These are phyloP conservation scores for Oligia strigilis DNA, from an alignment of 2,888 invertebrate genomes.

Conservation along the genomic window DNA sequence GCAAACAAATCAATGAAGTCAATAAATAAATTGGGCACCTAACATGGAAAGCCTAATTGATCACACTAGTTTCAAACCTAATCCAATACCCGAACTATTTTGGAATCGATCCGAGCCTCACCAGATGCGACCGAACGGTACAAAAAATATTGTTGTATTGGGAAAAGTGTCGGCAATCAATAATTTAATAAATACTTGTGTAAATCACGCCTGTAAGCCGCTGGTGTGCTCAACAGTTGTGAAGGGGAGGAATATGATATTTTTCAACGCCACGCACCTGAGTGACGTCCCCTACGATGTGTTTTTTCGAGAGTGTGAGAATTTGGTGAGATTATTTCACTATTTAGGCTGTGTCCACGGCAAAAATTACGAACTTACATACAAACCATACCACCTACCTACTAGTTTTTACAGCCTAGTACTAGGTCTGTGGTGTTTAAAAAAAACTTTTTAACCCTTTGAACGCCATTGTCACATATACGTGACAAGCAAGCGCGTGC, in stretches of 20 bases:
- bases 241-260: conserved; percentile 62
- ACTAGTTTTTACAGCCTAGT: no score
- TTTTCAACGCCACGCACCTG: conserved; percentile 66
- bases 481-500: no score
- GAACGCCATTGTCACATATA: no score
- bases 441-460: no score
- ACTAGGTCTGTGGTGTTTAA: no score
- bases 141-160: conserved; percentile 38
- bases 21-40: background rate
- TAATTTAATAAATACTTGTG: conserved; percentile 59
- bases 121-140: conserved; percentile 15
- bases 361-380: no score
- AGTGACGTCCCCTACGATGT: conserved; percentile 39
- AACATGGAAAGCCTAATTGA: background rate
- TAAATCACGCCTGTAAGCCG: conserved; percentile 53
- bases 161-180: conserved; percentile 46
- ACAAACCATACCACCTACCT: no score
- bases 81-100: conserved; percentile 9
- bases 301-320: background rate
- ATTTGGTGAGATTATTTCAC: background rate
- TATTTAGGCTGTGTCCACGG: no score
- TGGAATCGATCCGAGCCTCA: background rate
- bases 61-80: conserved; percentile 19
- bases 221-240: conserved; percentile 43
- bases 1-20: background rate